Conservation (phyloP, 1,140 invertebrate species). For the Drosophila prosaltans region DNA sequence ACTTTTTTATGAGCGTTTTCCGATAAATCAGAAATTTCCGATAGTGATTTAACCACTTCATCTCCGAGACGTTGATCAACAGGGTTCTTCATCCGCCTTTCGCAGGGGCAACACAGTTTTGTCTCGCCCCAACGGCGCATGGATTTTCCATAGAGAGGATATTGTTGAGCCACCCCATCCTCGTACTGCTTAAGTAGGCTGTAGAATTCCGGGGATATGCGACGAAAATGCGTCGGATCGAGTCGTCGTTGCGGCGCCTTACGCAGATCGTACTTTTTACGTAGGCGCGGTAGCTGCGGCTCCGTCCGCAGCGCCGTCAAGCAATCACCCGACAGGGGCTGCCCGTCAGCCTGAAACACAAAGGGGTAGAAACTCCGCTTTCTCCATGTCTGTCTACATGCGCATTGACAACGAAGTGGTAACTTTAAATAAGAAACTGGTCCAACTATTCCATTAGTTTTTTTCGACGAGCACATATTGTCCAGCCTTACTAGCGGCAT, state of each 20-base stretch:
- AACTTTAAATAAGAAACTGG: not conserved
- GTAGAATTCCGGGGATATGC: constrained; percentile 71
- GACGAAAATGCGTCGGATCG: constrained; percentile 49
- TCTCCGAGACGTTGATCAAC: constrained; percentile 30
- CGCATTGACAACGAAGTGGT: constrained; percentile 21
- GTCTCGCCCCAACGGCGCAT: constrained; percentile 24
- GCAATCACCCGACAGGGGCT: constrained; percentile 45
- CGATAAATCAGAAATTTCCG: not conserved
- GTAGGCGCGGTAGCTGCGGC: constrained; percentile 29
- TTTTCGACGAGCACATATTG: not conserved
- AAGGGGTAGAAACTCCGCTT: not conserved
- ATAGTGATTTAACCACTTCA: constrained; percentile 16
- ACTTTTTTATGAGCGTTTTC: too few relatives aligned
- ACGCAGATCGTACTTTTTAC: constrained; percentile 38
- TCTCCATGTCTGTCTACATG: constrained; percentile 12
- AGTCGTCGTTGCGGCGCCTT: constrained; percentile 45
- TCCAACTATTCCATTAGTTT: not conserved
- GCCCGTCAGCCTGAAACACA: constrained; percentile 53
- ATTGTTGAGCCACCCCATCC: constrained; percentile 46
- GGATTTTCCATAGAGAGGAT: constrained; percentile 60
- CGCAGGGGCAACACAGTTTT: constrained; percentile 25
- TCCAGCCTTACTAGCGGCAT: not conserved
- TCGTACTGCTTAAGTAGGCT: constrained; percentile 61
- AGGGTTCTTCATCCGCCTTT: not conserved
- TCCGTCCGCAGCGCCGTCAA: constrained; percentile 21